Base-by-base conservation (phyloP, 2,797 vertebrate species). In the Propithecus perrieri region DNA sequence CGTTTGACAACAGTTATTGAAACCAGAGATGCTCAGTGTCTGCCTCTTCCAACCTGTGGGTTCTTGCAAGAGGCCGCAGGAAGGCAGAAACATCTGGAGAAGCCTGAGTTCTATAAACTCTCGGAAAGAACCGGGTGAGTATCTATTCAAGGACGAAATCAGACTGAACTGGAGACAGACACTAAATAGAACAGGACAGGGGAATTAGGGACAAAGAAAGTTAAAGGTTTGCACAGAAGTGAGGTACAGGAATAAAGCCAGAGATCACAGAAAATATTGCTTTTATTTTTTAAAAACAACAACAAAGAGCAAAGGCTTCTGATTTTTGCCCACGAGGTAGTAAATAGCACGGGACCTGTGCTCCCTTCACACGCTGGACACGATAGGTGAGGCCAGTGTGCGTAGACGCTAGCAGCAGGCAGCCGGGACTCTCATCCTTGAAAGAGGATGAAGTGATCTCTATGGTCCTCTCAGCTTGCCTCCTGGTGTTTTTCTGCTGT, bases 1-100 rank as follows among this genome's bases (percentile, higher is more conserved):
- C 53, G 6, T 69, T 46, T 6, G 26, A 50, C 41, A 43, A 38
- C 10, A 55, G 20, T 11, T 30, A 5, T 10, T 46, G 46, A 84
- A 10, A 15, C 4, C 8, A 1, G 22, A 15, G 8, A 9, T 24
- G 26, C 28, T 15, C 6, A 13, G 11, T 18, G 7, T 41, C 76
- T 33, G 26, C 57, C 33, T 3, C 3, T 18, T 69, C 5, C 26
- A 63, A 1, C 22, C 4, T 33, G 0, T 20, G 8, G 7, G 10
- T 22, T 67, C 6, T 35, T 28, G 12, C 43, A 46, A 63, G 28
- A 4, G 38, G 33, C 20, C 65, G 11, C 24, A 12, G 17, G 20
- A 41, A 63, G 17, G 18, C 20, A 61, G 24, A 53, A 91, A 26
- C 28, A 1, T 69, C 7, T n/a, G 38, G n/a, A 88, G 26, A 41